Percentiles rank a stretch among this genome's conserved stretches.
phyloP scores from a whole-genome alignment of 2,888 invertebrate species.

The Drosophila lutescens region DNA sequence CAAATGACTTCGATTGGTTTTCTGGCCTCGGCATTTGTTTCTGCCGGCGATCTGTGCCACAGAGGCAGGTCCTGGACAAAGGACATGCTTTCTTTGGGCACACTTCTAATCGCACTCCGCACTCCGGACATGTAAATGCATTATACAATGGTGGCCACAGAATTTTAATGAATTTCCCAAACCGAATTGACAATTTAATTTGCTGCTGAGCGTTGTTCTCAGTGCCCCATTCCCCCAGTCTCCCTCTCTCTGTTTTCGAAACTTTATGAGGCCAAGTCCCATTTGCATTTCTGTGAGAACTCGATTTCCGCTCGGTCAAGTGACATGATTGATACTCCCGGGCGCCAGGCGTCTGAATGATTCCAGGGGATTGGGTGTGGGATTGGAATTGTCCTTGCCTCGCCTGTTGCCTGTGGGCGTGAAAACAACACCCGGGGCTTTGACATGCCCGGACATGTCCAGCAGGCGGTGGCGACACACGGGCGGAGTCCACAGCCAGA shows the following conservation, averaged over 20 bases:
- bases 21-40: conserved; percentile 59
- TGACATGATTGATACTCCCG: conserved; percentile 73
- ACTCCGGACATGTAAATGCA: conserved; percentile 31
- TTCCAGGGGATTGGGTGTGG: conserved; percentile 20
- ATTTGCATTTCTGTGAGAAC: conserved; percentile 44
- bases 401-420: conserved; percentile 23
- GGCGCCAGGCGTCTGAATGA: conserved; percentile 26
- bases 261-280: conserved; percentile 35
- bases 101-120: conserved; percentile 30
- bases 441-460: conserved; percentile 27
- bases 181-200: conserved; percentile 35
- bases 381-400: conserved; percentile 10
- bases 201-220: conserved; percentile 6
- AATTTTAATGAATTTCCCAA: conserved; percentile 43
- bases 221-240: background rate
- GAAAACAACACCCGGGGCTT: conserved; percentile 35
- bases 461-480: conserved; percentile 20
- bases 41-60: conserved; percentile 13
- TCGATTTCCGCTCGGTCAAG: conserved; percentile 71
- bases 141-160: conserved; percentile 42
- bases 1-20: conserved; percentile 79
- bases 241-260: conserved; percentile 2
- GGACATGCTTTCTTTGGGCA: conserved; percentile 12
- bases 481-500: conserved; percentile 27
- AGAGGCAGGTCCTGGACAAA: conserved; percentile 21